These are phyloP conservation scores for Pandemis heparana DNA, from an alignment of 2,888 invertebrate species.

Conservation along the genomic window DNA sequence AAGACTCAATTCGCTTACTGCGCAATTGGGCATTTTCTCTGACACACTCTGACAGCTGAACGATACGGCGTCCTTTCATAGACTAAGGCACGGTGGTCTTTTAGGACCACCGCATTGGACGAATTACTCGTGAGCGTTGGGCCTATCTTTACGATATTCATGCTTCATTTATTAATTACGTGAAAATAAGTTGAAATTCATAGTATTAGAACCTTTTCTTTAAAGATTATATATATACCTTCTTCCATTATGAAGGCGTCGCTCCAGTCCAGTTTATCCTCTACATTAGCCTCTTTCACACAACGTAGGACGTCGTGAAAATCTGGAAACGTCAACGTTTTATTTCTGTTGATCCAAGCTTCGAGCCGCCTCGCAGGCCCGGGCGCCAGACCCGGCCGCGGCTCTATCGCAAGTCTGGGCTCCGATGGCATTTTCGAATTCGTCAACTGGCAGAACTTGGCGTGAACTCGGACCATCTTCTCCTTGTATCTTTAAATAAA, in stretches of 20 bases:
- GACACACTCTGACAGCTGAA: no score
- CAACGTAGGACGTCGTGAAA: constrained; percentile 83
- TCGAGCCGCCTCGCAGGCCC: constrained; percentile 77
- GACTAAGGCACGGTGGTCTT: no score
- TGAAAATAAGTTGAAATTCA: no score
- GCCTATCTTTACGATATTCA: no score
- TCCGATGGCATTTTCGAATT: constrained; percentile 82
- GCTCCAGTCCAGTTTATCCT: constrained; percentile 74
- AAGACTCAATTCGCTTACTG: no score
- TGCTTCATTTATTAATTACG: no score
- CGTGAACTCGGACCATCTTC: constrained; percentile 77
- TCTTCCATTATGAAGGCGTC: constrained; percentile 78
- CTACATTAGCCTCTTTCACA: constrained; percentile 72
- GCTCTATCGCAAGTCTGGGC: constrained; percentile 69
- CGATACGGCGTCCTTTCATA: no score
- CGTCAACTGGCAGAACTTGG: constrained; percentile 88
- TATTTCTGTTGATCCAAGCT: constrained; percentile 76
- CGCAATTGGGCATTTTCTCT: no score
- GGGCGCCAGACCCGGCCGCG: constrained; percentile 66
- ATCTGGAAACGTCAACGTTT: constrained; percentile 80
- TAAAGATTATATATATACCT: constrained; percentile 55
- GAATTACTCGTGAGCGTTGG: no score
- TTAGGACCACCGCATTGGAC: no score
- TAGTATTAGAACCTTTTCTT: background rate
- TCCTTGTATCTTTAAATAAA: constrained; percentile 72